phyloP scores from a whole-genome alignment of 2,888 invertebrate genomes.

The Bombylius major region DNA sequence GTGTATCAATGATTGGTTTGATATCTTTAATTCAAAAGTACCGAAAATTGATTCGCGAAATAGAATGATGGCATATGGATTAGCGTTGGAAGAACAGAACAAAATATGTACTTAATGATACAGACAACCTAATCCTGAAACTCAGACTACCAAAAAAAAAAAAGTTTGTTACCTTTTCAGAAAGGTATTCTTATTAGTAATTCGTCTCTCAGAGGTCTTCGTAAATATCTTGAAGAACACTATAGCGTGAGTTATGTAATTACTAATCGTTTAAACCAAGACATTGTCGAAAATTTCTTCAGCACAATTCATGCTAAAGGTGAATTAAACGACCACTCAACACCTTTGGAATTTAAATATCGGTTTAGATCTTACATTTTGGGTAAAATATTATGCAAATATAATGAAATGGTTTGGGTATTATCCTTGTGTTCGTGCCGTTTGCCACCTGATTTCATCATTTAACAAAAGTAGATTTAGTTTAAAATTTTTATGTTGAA shows the following conservation, averaged over 20 bases:
- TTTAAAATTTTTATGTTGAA: background rate
- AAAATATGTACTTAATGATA: conserved; percentile 14
- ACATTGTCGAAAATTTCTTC: background rate
- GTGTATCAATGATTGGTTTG: conserved; percentile 17
- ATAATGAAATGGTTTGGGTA: background rate
- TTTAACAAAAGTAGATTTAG: background rate
- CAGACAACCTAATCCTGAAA: background rate
- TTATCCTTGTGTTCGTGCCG: background rate
- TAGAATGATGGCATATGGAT: conserved; percentile 15
- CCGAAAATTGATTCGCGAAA: conserved; percentile 13
- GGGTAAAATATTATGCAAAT: background rate
- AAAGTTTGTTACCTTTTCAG: conserved; percentile 17
- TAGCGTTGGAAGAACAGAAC: conserved; percentile 13
- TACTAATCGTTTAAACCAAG: conserved; percentile 4
- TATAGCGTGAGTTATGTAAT: background rate
- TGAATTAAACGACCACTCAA: background rate
- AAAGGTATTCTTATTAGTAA: conserved; percentile 15
- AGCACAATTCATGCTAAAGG: background rate
- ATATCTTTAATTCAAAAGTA: conserved; percentile 15
- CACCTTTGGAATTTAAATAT: conserved; percentile 1
- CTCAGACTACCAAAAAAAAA: conserved; percentile 8
- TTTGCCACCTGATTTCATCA: background rate
- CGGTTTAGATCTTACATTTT: background rate
- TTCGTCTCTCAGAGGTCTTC: background rate
- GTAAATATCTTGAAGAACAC: background rate